Conservation (phyloP, 1,140 invertebrate genomes). For the Tetramorium simillimum region DNA sequence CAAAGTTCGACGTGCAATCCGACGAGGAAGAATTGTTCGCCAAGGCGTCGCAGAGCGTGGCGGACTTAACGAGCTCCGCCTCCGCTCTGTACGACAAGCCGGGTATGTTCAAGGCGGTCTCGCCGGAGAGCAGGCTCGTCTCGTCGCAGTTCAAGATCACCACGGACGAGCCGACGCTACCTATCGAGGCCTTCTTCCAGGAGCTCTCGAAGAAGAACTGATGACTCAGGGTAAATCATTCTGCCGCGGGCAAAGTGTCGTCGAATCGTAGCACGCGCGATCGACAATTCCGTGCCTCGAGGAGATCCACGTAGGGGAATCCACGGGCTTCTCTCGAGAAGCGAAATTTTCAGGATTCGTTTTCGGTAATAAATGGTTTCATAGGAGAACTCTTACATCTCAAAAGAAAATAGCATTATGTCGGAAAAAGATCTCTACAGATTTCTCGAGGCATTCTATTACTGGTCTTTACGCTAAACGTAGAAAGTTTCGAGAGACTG, state of each 20-base stretch:
- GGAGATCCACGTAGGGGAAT: neutral
- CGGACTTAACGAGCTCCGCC: constrained; percentile 85
- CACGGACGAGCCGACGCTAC: constrained; percentile 85
- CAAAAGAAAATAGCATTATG: neutral
- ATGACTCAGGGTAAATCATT: neutral
- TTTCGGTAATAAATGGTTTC: neutral
- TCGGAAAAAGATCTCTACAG: neutral
- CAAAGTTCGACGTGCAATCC: neutral
- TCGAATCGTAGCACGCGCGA: neutral
- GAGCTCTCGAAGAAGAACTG: constrained; percentile 79
- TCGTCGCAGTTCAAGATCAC: constrained; percentile 81
- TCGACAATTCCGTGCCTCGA: constrained; percentile 22
- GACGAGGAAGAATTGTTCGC: constrained; percentile 81
- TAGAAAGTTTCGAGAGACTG: constrained; percentile 16
- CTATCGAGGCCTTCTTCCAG: constrained; percentile 86
- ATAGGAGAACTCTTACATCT: neutral
- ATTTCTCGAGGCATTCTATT: neutral
- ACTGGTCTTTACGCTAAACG: neutral
- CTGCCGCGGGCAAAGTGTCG: neutral
- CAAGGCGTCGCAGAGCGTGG: constrained; percentile 84
- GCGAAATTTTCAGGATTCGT: neutral
- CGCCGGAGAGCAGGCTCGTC: constrained; percentile 78
- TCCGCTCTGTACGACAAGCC: constrained; percentile 84
- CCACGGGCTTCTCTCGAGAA: neutral
- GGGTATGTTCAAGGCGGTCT: constrained; percentile 83